phyloP scores from a whole-genome alignment of 2,113 vertebrate species.

The Lates calcarifer region DNA sequence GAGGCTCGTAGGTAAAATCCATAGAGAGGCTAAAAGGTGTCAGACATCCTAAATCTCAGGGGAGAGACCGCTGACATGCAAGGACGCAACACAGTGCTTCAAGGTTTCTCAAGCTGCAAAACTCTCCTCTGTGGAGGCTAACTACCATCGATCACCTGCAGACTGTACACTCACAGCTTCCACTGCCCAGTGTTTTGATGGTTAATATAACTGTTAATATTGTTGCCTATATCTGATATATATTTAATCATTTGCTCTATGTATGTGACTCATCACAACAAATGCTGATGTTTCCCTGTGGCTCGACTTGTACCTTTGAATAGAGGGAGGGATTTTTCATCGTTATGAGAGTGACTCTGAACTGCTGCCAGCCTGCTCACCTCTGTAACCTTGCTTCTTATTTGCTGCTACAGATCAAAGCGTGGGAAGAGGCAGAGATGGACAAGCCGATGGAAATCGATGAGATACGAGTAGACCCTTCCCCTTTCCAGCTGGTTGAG shows the following conservation, averaged over 20 bases:
- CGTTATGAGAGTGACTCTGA: background rate
- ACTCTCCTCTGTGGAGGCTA: background rate
- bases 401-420: slow-evolving; percentile 86
- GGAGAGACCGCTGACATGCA: slow-evolving; percentile 33
- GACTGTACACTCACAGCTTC: background rate
- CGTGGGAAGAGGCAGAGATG: slow-evolving; percentile 92
- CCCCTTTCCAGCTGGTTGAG: slow-evolving; percentile 96
- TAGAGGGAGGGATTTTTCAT: no score
- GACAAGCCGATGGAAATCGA: slow-evolving; percentile 90
- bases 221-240: background rate
- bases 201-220: background rate
- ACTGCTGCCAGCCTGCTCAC: background rate
- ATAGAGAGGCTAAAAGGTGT: slow-evolving; percentile 65
- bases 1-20: slow-evolving; percentile 46
- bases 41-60: slow-evolving; percentile 67
- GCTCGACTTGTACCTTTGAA: slow-evolving; percentile 10
- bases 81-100: slow-evolving; percentile 42
- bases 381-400: slow-evolving; percentile 35
- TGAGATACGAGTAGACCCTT: slow-evolving; percentile 91
- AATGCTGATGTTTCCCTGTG: background rate
- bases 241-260: slow-evolving; percentile 5
- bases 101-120: slow-evolving; percentile 41
- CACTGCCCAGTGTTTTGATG: background rate
- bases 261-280: background rate
- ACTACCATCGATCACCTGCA: background rate